These are phyloP conservation scores for Eumaeus atala DNA, from an alignment of 1,140 invertebrate genomes.

Conservation along the genomic window DNA sequence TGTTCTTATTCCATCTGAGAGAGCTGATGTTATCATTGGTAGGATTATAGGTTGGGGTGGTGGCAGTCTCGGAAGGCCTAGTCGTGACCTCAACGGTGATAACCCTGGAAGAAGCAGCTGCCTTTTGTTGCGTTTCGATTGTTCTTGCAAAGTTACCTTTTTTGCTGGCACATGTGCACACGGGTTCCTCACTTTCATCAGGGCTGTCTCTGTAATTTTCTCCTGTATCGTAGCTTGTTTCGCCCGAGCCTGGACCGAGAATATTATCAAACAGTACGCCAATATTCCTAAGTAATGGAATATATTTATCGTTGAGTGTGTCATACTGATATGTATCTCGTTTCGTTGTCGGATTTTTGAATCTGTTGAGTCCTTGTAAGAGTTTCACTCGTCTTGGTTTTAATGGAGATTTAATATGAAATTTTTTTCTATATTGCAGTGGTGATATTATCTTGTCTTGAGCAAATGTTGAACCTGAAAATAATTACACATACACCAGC, in stretches of 20 bases:
- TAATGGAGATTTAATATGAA: slow-evolving; percentile 41
- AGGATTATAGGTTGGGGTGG: slow-evolving; percentile 53
- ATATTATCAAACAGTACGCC: slow-evolving; percentile 60
- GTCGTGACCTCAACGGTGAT: slow-evolving; percentile 35
- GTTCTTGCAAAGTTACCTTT: slow-evolving; percentile 24
- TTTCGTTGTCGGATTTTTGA: slow-evolving; percentile 38
- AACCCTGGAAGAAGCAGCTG: slow-evolving; percentile 48
- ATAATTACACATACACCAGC: too few relatives aligned
- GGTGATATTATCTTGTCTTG: slow-evolving; percentile 32
- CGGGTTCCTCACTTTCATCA: slow-evolving; percentile 24
- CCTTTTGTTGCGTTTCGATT: slow-evolving; percentile 42
- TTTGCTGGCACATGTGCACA: slow-evolving; percentile 35
- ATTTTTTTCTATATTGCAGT: slow-evolving; percentile 40
- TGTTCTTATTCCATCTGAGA: slow-evolving; percentile 60
- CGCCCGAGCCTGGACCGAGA: slow-evolving; percentile 38
- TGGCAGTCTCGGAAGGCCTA: slow-evolving; percentile 38
- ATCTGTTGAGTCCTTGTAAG: slow-evolving; percentile 32
- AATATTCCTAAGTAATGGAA: slow-evolving; percentile 57
- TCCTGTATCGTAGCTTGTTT: slow-evolving; percentile 30
- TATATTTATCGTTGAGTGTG: slow-evolving; percentile 44
- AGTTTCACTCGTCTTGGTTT: slow-evolving; percentile 42
- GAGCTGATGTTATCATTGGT: slow-evolving; percentile 53
- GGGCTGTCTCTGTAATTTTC: slow-evolving; percentile 20
- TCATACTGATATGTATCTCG: slow-evolving; percentile 42
- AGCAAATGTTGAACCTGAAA: slow-evolving; percentile 9